Evolutionary conservation across 2,797 vertebrate species (phyloP).

Genomic region (Australoheros facetus): DNA sequence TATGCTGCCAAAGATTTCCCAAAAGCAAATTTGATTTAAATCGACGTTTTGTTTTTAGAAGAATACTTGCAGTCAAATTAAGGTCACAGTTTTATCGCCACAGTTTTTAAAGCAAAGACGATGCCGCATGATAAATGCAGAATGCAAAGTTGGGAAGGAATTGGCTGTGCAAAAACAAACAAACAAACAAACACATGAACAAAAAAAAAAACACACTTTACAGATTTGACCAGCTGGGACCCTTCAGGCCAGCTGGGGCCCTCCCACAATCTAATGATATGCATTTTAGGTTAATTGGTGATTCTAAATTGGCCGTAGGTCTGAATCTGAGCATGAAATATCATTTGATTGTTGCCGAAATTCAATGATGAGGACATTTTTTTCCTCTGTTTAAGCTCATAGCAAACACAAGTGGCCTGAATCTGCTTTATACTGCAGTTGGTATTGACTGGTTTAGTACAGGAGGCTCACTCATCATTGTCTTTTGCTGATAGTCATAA

Average conservation of each 20-base stretch:
- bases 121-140: not conserved
- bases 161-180: not conserved
- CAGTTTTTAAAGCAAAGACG: not conserved
- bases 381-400: not conserved
- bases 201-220: not conserved
- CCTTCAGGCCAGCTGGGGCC: not conserved
- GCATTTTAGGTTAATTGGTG: not conserved
- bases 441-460: not conserved
- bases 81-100: not conserved
- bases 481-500: not conserved
- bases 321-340: not conserved
- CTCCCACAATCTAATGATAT: not conserved
- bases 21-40: not conserved
- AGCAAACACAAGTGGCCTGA: not conserved
- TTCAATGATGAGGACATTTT: not conserved
- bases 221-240: not conserved
- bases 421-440: not conserved
- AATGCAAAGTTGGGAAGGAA: not conserved
- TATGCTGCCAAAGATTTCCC: not conserved
- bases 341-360: not conserved
- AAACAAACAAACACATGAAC: too few relatives aligned
- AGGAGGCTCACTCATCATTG: not conserved
- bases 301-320: not conserved
- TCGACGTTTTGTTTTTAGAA: not conserved
- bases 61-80: not conserved